Evolutionary conservation across 2,888 invertebrate species (phyloP).

Genomic region (Tridacna crocea): DNA sequence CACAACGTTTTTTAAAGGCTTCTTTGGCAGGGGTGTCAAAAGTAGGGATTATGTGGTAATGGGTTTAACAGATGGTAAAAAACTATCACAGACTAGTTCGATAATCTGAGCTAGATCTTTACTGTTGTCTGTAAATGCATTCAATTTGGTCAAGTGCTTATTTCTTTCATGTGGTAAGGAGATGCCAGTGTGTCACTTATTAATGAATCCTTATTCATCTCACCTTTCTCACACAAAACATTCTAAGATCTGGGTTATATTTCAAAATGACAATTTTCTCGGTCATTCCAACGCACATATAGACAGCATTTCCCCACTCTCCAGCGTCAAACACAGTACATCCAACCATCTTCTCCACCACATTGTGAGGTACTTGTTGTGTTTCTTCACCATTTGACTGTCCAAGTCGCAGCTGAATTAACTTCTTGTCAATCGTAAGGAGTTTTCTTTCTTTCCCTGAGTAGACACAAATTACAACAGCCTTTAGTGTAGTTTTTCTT

Average conservation of each 20-base stretch:
- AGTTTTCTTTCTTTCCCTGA: conserved; percentile 77
- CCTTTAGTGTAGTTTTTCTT: no score
- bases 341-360: conserved; percentile 82
- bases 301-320: conserved; percentile 73
- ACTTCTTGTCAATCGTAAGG: conserved; percentile 75
- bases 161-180: no score
- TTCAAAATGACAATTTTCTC: conserved; percentile 84
- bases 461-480: not conserved
- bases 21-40: no score
- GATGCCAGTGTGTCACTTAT: no score
- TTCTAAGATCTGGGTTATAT: conserved; percentile 86
- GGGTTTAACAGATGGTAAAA: no score
- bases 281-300: conserved; percentile 83
- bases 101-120: no score
- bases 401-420: conserved; percentile 75
- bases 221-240: conserved; percentile 82
- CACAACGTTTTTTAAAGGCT: not conserved
- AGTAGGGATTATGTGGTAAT: no score
- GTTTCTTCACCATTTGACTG: conserved; percentile 73
- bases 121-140: no score
- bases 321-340: conserved; percentile 84
- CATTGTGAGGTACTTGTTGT: conserved; percentile 70
- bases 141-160: no score
- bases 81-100: not conserved
- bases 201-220: not conserved